phyloP scores from a whole-genome alignment of 2,113 vertebrate genomes.

The Albula glossodonta region DNA sequence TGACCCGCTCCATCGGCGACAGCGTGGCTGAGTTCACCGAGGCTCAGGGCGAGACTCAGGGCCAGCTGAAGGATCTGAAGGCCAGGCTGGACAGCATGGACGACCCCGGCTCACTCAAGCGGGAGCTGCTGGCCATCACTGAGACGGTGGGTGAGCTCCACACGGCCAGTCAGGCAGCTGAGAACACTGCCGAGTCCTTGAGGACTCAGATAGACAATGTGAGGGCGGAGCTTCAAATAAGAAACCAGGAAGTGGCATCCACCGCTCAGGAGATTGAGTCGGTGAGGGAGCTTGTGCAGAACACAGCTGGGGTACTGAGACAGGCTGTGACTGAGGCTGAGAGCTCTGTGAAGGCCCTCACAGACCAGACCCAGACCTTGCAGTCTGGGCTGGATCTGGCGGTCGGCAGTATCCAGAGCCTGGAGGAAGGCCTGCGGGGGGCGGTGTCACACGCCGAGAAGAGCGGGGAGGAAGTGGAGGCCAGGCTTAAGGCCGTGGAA shows the following conservation, averaged over 20 bases:
- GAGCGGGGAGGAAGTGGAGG: conserved; percentile 67
- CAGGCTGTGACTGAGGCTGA: conserved; percentile 70
- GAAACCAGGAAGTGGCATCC: conserved; percentile 83
- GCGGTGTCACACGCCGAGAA: conserved; percentile 57
- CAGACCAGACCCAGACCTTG: conserved; percentile 64
- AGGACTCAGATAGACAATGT: conserved; percentile 76
- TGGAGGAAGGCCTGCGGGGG: conserved; percentile 53
- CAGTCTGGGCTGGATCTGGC: conserved; percentile 64
- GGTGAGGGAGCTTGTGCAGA: conserved; percentile 74
- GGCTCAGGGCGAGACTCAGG: conserved; percentile 82
- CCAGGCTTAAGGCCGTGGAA: conserved; percentile 70
- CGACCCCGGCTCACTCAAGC: conserved; percentile 59
- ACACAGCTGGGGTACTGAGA: conserved; percentile 72
- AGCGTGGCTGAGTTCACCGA: conserved; percentile 84
- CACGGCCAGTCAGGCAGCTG: conserved; percentile 62
- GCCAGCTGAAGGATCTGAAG: conserved; percentile 81
- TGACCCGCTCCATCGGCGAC: conserved; percentile 85
- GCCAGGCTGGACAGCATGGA: conserved; percentile 72
- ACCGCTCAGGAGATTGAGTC: conserved; percentile 80
- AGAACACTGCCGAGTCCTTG: conserved; percentile 69
- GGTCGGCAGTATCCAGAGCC: conserved; percentile 41
- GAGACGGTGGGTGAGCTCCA: conserved; percentile 73
- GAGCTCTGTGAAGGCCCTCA: conserved; percentile 60
- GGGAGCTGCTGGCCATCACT: conserved; percentile 75
- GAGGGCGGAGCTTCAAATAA: conserved; percentile 84